A percentile compares a stretch with the other conserved stretches of the same genome.
phyloP scores from a whole-genome alignment of 1,140 invertebrate species.

The Gryon sp. region DNA sequence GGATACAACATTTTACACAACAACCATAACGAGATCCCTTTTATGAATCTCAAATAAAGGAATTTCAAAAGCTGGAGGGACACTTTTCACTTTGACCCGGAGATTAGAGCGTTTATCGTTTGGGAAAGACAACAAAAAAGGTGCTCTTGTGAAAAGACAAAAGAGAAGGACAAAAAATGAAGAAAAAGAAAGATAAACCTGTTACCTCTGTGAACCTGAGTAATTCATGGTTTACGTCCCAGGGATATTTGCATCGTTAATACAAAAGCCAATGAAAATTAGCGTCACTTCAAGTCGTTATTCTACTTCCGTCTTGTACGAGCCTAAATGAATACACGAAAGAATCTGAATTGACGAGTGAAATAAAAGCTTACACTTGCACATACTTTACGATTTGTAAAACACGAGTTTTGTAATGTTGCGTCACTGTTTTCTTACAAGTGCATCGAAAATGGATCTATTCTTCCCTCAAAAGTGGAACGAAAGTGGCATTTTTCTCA shows the following conservation, averaged over 20 bases:
- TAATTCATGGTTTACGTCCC: neutral
- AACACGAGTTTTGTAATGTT: no score
- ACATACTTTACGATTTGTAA: no score
- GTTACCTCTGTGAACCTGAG: no score
- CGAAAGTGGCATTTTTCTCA: no score
- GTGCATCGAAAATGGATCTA: no score
- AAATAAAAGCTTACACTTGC: slow-evolving; percentile 9
- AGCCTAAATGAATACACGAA: slow-evolving; percentile 16
- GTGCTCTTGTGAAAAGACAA: neutral
- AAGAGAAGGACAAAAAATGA: no score
- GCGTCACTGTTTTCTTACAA: no score
- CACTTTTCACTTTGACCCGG: slow-evolving; percentile 2
- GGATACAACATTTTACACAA: no score
- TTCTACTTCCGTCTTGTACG: slow-evolving; percentile 35
- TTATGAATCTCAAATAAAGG: slow-evolving; percentile 17
- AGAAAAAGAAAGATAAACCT: neutral
- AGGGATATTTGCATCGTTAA: slow-evolving; percentile 18
- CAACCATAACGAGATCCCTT: slow-evolving; percentile 20
- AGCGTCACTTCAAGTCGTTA: slow-evolving; percentile 23
- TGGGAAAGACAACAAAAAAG: slow-evolving; percentile 30
- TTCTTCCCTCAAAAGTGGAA: no score
- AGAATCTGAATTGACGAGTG: slow-evolving; percentile 2
- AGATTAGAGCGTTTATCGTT: neutral
- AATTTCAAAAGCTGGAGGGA: slow-evolving; percentile 28
- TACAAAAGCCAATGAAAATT: slow-evolving; percentile 31